Base-by-base conservation (phyloP, 2,888 invertebrate species). In the Eumacrocentrus americanus region DNA sequence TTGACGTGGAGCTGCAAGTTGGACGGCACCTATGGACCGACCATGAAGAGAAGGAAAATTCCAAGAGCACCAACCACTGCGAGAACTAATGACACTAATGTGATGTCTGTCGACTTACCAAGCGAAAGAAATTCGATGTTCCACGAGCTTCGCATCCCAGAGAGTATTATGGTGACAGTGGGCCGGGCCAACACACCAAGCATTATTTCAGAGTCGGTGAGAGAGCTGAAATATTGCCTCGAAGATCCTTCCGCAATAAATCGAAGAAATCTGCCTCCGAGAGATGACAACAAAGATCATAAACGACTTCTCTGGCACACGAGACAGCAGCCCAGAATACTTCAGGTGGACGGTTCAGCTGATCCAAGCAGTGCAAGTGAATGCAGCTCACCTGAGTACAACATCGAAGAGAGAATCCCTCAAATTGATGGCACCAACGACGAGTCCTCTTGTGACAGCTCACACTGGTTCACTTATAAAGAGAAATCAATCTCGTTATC, bases 1-100 rank as follows among this genome's bases (percentile, higher is more conserved):
- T 78, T 88, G 40, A 87, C 87, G 0, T 87, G 89, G 85, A 89
- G 87, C 71, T 89, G 88, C 70, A 90, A 89, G 81, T 82, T 90
- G 56, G 89, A 90, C 69, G 84, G 86, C 29, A 85, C 84, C 57
- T 82, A 81, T 79, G 84, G 87, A 2, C 85, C 87, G 4, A 85
- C 85, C 4, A 86, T 88, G 57, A 91, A 91, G 68, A 84, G 90
- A 65, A 85, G 91, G 53, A 91, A 91, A 81, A 83, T 88, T 2
- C 81, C 83, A 1, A 70, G 79, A 47, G 68, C 72, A 29, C 61
- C 72, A 14, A 69, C 70, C 2, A 67, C 72, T 9, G 60, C 72
- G 2, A 71, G 72, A 61, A 61, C 66, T 44, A 63, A 50, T 52
- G 78, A 76, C 51, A 61, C 72, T 0, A 75, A 81, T 70, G 62